Conservation (phyloP, 2,113 vertebrate species). For the Dromiciops gliroides region DNA sequence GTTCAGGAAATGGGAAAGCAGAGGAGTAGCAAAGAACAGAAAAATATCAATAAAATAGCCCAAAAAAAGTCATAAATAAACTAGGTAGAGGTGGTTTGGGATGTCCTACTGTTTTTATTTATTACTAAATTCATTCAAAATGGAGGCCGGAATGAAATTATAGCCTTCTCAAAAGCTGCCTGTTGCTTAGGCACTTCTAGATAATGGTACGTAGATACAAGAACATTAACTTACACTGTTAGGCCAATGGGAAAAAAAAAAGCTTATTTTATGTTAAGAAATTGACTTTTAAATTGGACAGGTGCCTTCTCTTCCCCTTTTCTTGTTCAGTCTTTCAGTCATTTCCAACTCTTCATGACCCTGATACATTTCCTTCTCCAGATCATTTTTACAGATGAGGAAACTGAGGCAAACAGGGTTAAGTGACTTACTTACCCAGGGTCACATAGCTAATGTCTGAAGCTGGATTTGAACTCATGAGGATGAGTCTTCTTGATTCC, state of each 20-base stretch:
- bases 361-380: not conserved
- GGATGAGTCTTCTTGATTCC: too few relatives aligned
- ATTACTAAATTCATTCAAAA: not conserved
- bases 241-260: not conserved
- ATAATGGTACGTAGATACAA: too few relatives aligned
- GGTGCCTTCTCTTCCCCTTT: too few relatives aligned
- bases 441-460: not conserved
- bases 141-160: too few relatives aligned
- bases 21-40: not conserved
- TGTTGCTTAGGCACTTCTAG: too few relatives aligned
- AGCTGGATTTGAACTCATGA: not conserved
- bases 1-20: conserved; percentile 12
- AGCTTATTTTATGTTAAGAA: too few relatives aligned
- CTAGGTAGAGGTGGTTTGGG: too few relatives aligned
- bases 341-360: not conserved
- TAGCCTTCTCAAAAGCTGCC: too few relatives aligned
- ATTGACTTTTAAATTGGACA: too few relatives aligned
- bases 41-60: conserved; percentile 16
- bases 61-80: not conserved
- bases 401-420: not conserved
- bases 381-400: too few relatives aligned
- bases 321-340: not conserved
- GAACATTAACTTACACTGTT: too few relatives aligned
- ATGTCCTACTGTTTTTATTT: not conserved
- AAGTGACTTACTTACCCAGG: not conserved